These are phyloP conservation scores for Phymatocera aterrima DNA, from an alignment of 2,888 invertebrate species.

Conservation along the genomic window DNA sequence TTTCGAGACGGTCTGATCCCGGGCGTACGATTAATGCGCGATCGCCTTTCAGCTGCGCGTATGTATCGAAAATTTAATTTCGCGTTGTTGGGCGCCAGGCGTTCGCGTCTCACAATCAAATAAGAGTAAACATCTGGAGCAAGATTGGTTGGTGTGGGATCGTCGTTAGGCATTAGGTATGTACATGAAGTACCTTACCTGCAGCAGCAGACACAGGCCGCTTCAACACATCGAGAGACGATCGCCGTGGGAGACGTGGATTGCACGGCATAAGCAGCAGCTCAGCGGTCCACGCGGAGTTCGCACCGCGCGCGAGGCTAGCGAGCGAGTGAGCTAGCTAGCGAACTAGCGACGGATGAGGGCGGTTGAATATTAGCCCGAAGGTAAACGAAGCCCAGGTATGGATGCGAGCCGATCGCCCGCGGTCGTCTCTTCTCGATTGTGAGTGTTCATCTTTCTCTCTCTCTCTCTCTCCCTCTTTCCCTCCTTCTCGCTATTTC, in stretches of 20 bases:
- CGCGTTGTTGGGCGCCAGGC: too few species aligned
- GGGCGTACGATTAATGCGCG: too few species aligned
- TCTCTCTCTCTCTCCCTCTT: not conserved
- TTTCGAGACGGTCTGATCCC: too few species aligned
- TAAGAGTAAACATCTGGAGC: too few species aligned
- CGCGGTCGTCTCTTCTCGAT: conserved; percentile 38
- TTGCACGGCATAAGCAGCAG: conserved; percentile 47
- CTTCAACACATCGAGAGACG: conserved; percentile 52
- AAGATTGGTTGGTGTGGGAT: too few species aligned
- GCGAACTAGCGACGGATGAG: conserved; percentile 38
- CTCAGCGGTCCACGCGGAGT: conserved; percentile 29
- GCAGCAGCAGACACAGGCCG: conserved; percentile 55
- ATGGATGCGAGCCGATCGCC: conserved; percentile 36
- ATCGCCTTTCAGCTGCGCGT: too few species aligned
- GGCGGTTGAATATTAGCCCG: conserved; percentile 42
- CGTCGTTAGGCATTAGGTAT: not conserved
- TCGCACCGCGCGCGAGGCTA: too few species aligned
- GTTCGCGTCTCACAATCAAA: too few species aligned
- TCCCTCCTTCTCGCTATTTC: not conserved
- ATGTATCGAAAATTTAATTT: too few species aligned
- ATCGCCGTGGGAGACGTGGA: conserved; percentile 57
- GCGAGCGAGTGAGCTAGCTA: too few species aligned
- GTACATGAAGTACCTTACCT: conserved; percentile 54
- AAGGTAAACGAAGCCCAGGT: conserved; percentile 14
- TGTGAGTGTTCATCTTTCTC: not conserved